phyloP scores from a whole-genome alignment of 1,140 invertebrate genomes.

The Venustaconcha ellipsiformis region DNA sequence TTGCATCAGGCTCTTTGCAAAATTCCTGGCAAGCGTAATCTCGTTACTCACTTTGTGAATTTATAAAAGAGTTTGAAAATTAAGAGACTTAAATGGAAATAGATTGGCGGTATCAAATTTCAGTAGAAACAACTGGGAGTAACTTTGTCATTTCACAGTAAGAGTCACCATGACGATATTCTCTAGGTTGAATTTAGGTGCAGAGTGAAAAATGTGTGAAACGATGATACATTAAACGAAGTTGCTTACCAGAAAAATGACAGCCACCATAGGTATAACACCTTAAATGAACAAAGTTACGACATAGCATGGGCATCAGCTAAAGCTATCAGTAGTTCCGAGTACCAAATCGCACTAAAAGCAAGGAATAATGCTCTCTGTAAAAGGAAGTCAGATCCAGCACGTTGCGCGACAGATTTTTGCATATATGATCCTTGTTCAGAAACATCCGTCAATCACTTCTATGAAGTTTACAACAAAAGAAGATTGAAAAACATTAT shows the following conservation, averaged over 20 bases:
- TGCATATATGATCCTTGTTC: not conserved
- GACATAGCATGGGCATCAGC: not conserved
- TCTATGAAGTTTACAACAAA: not conserved
- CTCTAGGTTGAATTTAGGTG: too few species aligned
- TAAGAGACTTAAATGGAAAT: too few species aligned
- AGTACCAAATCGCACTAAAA: not conserved
- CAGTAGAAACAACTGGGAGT: too few species aligned
- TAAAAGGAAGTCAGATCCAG: not conserved
- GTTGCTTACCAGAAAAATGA: not conserved
- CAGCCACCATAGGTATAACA: not conserved
- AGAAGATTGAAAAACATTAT: conserved; percentile 3
- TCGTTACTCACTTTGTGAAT: too few species aligned
- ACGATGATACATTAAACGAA: not conserved
- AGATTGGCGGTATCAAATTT: too few species aligned
- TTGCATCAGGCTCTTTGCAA: too few species aligned
- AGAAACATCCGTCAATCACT: not conserved
- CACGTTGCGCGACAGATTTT: conserved; percentile 2
- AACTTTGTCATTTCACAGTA: too few species aligned
- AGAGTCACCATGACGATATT: too few species aligned
- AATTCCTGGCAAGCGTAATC: too few species aligned
- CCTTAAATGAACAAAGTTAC: not conserved
- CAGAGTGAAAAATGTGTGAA: not conserved
- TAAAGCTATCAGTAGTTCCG: not conserved
- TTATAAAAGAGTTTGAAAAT: too few species aligned
- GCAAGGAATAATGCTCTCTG: conserved; percentile 1